A percentile compares a stretch with the other conserved stretches of the same genome.
Evolutionary conservation across 2,797 vertebrate species (phyloP).

Genomic region (Premnoplex brunnescens): DNA sequence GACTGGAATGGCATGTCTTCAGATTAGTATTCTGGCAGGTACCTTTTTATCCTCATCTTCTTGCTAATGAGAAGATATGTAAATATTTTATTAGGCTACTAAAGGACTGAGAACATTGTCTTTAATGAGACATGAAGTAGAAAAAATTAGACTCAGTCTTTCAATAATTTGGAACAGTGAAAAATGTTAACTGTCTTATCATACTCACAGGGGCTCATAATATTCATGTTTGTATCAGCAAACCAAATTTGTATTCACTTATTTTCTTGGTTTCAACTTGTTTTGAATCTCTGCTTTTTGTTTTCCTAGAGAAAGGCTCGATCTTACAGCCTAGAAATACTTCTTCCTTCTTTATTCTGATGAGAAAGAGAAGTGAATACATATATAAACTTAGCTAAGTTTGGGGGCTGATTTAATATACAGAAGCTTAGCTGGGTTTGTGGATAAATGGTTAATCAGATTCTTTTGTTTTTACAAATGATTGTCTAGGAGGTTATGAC

Average conservation of each 20-base stretch:
- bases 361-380: not conserved
- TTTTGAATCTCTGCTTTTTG: not conserved
- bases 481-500: not conserved
- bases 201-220: not conserved
- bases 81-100: slow-evolving; percentile 50
- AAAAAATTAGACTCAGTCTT: not conserved
- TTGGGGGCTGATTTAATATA: not conserved
- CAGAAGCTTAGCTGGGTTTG: not conserved
- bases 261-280: not conserved
- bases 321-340: not conserved
- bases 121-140: slow-evolving; percentile 22
- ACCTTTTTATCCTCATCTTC: not conserved
- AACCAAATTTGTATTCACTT: not conserved
- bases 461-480: not conserved
- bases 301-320: not conserved
- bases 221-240: not conserved
- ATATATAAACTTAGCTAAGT: not conserved
- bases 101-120: slow-evolving; percentile 6
- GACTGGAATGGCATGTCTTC: not conserved
- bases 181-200: not conserved
- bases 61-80: slow-evolving; percentile 20
- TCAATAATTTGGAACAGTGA: not conserved
- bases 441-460: not conserved
- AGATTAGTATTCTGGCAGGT: slow-evolving; percentile 11
- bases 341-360: not conserved